Evolutionary conservation across 2,113 vertebrate genomes (phyloP).

Genomic region (Megalops atlanticus): DNA sequence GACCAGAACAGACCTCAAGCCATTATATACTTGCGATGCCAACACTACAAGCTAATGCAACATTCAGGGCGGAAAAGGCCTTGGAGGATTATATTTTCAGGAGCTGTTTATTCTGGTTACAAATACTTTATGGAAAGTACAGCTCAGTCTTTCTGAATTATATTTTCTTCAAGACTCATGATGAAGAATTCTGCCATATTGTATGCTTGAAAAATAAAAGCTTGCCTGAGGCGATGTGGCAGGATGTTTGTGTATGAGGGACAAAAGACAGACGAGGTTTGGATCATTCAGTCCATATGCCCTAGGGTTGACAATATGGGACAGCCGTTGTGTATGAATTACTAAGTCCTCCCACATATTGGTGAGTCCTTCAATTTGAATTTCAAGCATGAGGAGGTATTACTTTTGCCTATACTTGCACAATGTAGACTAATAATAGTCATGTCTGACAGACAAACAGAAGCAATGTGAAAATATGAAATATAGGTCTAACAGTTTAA

Average conservation of each 20-base stretch:
- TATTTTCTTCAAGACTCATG: not conserved
- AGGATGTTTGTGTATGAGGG: not conserved
- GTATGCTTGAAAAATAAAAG: too few relatives aligned
- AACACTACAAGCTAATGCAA: not conserved
- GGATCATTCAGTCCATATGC: not conserved
- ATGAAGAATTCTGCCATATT: not conserved
- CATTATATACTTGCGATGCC: constrained; percentile 2
- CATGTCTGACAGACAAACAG: not conserved
- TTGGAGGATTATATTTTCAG: constrained; percentile 1
- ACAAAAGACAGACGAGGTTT: too few relatives aligned
- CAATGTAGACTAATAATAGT: not conserved
- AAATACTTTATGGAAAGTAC: not conserved
- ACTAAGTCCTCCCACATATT: not conserved
- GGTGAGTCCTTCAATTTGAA: constrained; percentile 3
- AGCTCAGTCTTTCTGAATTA: not conserved
- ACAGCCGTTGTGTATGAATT: not conserved
- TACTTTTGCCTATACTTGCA: not conserved
- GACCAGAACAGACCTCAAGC: constrained; percentile 1
- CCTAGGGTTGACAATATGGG: not conserved
- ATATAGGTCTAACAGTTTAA: not conserved
- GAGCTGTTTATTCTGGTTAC: not conserved
- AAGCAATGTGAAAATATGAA: not conserved
- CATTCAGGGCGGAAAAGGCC: not conserved
- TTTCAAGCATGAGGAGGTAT: not conserved
- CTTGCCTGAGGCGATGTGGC: not conserved